Base-by-base conservation (phyloP, 2,888 invertebrate genomes). In the Luffia ferchaultella region DNA sequence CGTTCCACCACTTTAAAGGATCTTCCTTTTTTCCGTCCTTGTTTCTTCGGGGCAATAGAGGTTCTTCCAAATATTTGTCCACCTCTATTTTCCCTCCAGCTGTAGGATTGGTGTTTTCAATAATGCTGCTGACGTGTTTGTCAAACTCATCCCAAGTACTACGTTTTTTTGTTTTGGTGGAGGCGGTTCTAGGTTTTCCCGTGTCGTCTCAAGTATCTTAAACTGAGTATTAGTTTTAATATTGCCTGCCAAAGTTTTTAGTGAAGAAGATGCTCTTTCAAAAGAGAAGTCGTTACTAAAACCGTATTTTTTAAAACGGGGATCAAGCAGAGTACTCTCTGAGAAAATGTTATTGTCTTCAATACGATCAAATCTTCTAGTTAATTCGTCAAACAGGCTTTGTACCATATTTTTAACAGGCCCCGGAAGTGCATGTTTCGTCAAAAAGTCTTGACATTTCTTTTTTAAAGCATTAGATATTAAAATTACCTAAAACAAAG, bases 281-380 rank as follows among this genome's bases (percentile, higher is more conserved):
- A 7, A 30, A 12, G 30, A 30, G 12, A 12, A 7, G 30, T 30
- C 30, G 12, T 48, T 30, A n/a, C 2, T 17, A n/a, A 48, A 48
- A n/a, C 19, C 48, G 16, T 40, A 12, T 17, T 48, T 48, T 48
- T 48, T 48, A 18, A 48, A 48, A 2, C 48, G 40, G 2, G 46
- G 46, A 19, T 46, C 46, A 7, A 46, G 16, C 15, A 47, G 20
- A n/a, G 47, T 20, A 15, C 18, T 41, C 41, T 48, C 48, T 41
- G 48, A 16, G 18, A 41, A 17, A 17, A 48, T 41, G 17, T 1
- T 16, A 18, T 48, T 41, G 16, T 16, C 30, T 42, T 48, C 42
- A 2, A 48, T 42, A n/a, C 42, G 16, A 2, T 19, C 2, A 42
- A 48, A 48, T 48, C 48, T 42, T 18, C 18, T n/a, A 19, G 40